phyloP scores from a whole-genome alignment of 1,140 invertebrate species.

The Solenopsis invicta region DNA sequence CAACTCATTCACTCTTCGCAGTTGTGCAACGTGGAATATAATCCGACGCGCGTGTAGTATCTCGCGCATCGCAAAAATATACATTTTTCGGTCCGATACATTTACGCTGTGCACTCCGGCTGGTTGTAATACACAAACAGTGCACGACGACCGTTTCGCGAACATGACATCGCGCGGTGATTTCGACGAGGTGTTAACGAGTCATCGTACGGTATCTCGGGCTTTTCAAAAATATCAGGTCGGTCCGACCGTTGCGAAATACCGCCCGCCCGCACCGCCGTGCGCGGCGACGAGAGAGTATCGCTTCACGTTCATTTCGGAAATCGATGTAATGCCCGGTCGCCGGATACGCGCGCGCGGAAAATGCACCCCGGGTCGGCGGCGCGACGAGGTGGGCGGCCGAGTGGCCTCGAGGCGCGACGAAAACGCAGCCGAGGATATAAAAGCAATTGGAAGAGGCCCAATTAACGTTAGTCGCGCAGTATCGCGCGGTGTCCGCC shows the following conservation, averaged over 20 bases:
- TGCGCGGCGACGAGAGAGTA: not conserved
- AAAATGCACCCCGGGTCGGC: no score
- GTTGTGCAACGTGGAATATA: not conserved
- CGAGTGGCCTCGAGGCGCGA: slow-evolving; percentile 24
- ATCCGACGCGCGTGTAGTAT: not conserved
- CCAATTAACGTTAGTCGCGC: slow-evolving; percentile 43
- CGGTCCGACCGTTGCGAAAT: slow-evolving; percentile 17
- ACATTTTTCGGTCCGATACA: slow-evolving; percentile 5
- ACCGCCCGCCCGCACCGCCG: not conserved
- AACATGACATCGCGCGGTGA: not conserved
- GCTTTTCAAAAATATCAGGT: slow-evolving; percentile 24
- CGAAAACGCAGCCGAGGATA: slow-evolving; percentile 41
- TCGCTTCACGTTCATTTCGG: slow-evolving; percentile 24
- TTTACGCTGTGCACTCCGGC: not conserved
- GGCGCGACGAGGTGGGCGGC: no score
- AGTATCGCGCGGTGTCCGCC: not conserved
- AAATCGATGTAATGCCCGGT: slow-evolving; percentile 45
- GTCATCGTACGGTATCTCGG: slow-evolving; percentile 19
- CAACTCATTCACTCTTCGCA: slow-evolving; percentile 15
- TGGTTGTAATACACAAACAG: not conserved
- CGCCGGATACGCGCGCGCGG: slow-evolving; percentile 4
- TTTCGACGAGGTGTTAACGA: slow-evolving; percentile 33
- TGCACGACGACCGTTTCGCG: slow-evolving; percentile 13
- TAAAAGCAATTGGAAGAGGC: slow-evolving; percentile 54
- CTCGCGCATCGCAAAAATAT: slow-evolving; percentile 8